A percentile compares a stretch with the other conserved stretches of the same genome.
phyloP scores from a whole-genome alignment of 2,888 invertebrate species.

The Brachycybe producta region DNA sequence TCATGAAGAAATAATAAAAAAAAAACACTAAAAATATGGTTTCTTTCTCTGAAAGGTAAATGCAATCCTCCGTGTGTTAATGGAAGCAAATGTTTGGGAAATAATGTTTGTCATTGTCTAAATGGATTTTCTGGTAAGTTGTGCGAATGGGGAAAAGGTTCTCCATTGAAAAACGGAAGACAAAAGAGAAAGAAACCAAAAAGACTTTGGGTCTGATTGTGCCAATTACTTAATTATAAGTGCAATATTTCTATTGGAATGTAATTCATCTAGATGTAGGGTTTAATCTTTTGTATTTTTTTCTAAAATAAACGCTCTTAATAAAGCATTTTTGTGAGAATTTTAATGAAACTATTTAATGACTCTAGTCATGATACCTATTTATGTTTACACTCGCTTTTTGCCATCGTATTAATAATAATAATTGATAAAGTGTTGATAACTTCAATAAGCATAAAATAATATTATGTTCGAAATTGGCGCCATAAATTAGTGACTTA shows the following conservation, averaged over 20 bases:
- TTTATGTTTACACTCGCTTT: no score
- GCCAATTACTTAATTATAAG: not conserved
- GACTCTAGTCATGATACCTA: not conserved
- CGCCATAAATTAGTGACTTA: no score
- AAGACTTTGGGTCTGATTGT: not conserved
- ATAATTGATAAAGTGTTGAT: no score
- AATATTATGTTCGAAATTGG: no score
- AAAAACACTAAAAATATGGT: not conserved
- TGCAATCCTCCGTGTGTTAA: slow-evolving; percentile 82
- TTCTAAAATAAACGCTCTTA: no score
- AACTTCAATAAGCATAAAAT: no score
- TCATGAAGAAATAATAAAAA: slow-evolving; percentile 17
- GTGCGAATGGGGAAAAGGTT: slow-evolving; percentile 59
- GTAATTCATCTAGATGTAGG: no score
- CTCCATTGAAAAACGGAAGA: not conserved
- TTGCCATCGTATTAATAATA: no score
- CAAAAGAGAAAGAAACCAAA: not conserved
- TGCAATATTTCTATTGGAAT: not conserved
- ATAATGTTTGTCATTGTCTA: slow-evolving; percentile 78
- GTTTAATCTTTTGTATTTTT: no score
- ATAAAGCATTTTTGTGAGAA: no score
- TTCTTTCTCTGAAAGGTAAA: slow-evolving; percentile 46
- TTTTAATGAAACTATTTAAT: not conserved
- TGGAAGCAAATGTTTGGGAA: slow-evolving; percentile 77
- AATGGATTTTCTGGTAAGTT: slow-evolving; percentile 72